These are phyloP conservation scores for Thripadectes ignobilis DNA, from an alignment of 2,797 vertebrate species.

Conservation along the genomic window DNA sequence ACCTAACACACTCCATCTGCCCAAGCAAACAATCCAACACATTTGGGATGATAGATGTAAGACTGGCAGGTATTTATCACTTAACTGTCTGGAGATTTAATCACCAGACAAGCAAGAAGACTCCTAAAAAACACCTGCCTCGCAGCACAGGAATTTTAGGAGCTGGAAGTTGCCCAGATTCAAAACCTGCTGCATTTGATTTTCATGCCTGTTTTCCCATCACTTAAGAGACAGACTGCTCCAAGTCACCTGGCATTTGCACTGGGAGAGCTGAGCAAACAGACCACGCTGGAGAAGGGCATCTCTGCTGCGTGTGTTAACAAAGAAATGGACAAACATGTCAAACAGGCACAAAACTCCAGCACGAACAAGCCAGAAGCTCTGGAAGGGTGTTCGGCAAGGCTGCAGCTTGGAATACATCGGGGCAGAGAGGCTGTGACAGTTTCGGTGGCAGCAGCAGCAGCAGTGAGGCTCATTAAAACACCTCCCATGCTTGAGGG, in stretches of 20 bases:
- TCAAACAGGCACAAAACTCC: neutral
- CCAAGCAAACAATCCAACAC: neutral
- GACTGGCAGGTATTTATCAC: neutral
- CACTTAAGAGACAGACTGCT: neutral
- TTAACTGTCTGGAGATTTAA: neutral
- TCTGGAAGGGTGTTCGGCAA: neutral
- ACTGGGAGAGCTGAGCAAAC: constrained; percentile 24
- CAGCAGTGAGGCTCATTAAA: neutral
- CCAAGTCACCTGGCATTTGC: constrained; percentile 20
- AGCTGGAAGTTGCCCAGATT: neutral
- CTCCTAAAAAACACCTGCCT: neutral
- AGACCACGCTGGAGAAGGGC: neutral
- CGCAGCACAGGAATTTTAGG: neutral
- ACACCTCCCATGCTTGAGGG: neutral
- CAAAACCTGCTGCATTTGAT: neutral
- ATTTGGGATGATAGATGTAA: neutral
- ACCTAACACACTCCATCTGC: neutral
- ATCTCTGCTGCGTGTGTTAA: neutral
- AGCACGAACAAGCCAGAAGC: neutral
- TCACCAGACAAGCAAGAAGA: neutral
- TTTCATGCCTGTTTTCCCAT: neutral
- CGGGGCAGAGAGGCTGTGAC: neutral
- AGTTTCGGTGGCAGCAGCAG: neutral
- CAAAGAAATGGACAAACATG: neutral
- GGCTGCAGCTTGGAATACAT: neutral